Evolutionary conservation across 1,140 invertebrate species (phyloP), one percentile per base, ranked within the genome.

Genomic region (Papilio machaon): DNA sequence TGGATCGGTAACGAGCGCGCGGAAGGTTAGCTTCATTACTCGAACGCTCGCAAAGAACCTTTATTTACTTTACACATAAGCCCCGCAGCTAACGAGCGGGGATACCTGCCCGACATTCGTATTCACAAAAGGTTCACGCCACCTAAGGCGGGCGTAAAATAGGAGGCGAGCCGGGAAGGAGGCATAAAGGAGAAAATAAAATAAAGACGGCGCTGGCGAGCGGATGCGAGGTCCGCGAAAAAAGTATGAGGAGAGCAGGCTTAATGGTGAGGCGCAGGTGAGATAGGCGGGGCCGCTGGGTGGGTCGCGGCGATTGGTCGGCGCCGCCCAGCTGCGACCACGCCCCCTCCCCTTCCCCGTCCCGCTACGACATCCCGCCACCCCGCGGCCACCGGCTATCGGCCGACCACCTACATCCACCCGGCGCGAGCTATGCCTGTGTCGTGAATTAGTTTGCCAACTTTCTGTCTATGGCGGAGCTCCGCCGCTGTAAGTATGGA

Each of bases 391-490:
- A 88, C 86, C 91, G 92, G 89, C 91, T 89, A 93, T 89, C 90
- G 88, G 87, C 84, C 90, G 86, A 89, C 90, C 88, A 89, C 89
- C 91, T 89, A 88, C 88, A 89, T 85, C 90, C 91, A 92, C 91
- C 90, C 91, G 86, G 81, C 89, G 85, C 90, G 88, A 92, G 91
- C 92, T 92, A 93, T 93, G 92, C 92, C 91, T 94, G 91, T 93
- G 92, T 94, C 91, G 92, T 92, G 91, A 93, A 93, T 94, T 94
- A 94, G 92, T 94, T 93, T 93, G 91, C 91, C 89, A 94, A 94
- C 93, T 94, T 91, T 92, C 90, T 93, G 92, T 94, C 92, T 93
- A 93, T 93, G 91, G 91, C 92, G 92, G 90, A 90, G 91, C 90
- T 91, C 90, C 89, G 88, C 86, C 89, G 87, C 91, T 94, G 93